phyloP scores from a whole-genome alignment of 2,113 vertebrate species.

The Pica pica region DNA sequence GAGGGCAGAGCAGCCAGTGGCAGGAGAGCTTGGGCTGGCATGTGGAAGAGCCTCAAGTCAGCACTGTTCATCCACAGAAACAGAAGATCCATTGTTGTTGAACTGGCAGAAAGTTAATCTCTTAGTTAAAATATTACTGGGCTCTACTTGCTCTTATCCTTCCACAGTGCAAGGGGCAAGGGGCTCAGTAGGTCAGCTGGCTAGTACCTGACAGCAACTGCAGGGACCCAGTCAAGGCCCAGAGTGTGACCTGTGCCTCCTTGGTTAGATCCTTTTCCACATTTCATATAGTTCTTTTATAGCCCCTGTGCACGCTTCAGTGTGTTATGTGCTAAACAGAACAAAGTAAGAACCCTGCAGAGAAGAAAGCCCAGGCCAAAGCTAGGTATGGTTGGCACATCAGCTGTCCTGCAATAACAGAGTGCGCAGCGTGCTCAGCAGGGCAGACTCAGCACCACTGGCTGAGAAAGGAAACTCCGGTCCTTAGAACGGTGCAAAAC shows the following conservation, averaged over 20 bases:
- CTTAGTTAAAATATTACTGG: constrained; percentile 65
- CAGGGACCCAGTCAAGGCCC: not conserved
- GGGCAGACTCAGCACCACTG: not conserved
- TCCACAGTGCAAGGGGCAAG: constrained; percentile 58
- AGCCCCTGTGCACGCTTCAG: not conserved
- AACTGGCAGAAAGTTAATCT: constrained; percentile 32
- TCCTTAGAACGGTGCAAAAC: not conserved
- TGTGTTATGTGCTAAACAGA: not conserved
- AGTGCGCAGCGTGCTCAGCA: fast-evolving
- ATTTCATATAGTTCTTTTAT: not conserved
- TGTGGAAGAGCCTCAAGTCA: constrained; percentile 11
- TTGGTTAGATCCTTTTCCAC: constrained; percentile 6
- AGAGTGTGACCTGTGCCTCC: constrained; percentile 14
- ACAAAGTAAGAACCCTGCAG: not conserved
- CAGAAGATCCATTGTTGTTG: constrained; percentile 32
- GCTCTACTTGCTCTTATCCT: constrained; percentile 40
- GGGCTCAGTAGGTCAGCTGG: constrained; percentile 53
- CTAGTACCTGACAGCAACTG: constrained; percentile 2
- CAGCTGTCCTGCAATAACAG: not conserved
- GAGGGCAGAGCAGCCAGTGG: not conserved
- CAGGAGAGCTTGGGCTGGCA: not conserved
- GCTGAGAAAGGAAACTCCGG: not conserved
- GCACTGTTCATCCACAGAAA: constrained; percentile 21
- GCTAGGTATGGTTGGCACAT: not conserved
- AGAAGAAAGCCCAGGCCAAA: not conserved